Evolutionary conservation across 2,113 vertebrate species (phyloP).

Genomic region (Spizaetus ornatus): DNA sequence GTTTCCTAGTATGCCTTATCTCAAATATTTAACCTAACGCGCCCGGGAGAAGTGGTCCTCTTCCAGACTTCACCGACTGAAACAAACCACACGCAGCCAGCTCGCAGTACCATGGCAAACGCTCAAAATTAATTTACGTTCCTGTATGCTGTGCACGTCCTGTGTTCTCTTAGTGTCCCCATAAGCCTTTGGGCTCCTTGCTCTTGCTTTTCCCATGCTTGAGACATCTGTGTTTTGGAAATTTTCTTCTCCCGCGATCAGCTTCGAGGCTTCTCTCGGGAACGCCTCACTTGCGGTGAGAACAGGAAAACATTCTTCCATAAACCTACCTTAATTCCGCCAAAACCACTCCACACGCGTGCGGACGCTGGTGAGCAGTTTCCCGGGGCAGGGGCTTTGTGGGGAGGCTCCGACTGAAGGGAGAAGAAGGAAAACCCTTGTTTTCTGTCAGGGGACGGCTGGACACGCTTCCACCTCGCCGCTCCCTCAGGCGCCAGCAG

Average conservation of each 20-base stretch:
- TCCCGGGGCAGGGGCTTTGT: accelerated
- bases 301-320: neutral
- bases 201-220: neutral
- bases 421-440: accelerated
- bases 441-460: too few relatives aligned
- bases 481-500: too few relatives aligned
- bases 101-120: accelerated
- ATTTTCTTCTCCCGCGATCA: neutral
- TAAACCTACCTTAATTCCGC: too few relatives aligned
- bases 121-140: accelerated
- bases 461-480: accelerated
- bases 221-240: neutral
- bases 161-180: accelerated
- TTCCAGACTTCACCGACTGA: accelerated
- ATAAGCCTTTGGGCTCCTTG: neutral
- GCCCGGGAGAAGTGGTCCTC: accelerated
- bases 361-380: accelerated
- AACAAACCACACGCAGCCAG: accelerated
- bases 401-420: accelerated
- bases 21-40: neutral
- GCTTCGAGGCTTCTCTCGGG: neutral
- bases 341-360: accelerated
- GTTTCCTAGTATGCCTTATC: neutral
- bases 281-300: neutral
- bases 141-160: accelerated